phyloP scores from a whole-genome alignment of 92 coral and sea anemone species.

The Epizoanthus ramosus region DNA sequence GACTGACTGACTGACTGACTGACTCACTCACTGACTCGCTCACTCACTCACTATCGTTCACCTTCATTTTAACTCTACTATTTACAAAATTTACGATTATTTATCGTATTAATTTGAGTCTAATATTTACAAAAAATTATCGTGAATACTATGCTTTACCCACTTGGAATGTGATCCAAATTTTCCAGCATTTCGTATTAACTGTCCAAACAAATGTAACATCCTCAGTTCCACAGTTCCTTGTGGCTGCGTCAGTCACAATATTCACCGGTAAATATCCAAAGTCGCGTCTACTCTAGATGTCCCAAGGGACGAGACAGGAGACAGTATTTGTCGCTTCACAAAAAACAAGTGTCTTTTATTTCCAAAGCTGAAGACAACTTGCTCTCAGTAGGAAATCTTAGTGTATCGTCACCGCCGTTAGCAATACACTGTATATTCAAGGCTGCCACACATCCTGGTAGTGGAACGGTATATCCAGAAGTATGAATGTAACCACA shows the following conservation, averaged over 20 bases:
- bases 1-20: no score
- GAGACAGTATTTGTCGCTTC: no score
- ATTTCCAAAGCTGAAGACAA: no score
- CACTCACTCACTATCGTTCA: not conserved
- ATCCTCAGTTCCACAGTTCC: not conserved
- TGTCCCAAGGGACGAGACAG: no score
- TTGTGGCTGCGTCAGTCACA: not conserved
- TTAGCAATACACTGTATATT: not conserved
- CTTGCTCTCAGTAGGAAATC: not conserved
- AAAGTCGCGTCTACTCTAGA: not conserved
- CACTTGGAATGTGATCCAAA: not conserved
- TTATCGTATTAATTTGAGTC: not conserved
- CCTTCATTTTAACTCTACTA: not conserved
- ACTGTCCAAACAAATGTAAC: not conserved
- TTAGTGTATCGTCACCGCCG: not conserved
- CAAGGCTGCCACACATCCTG: no score
- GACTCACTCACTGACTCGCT: not conserved
- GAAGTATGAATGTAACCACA: no score
- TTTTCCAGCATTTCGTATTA: not conserved
- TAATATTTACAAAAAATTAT: slow-evolving; percentile 1
- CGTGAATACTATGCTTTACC: not conserved
- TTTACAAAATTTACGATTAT: slow-evolving; percentile 26
- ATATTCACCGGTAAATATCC: not conserved
- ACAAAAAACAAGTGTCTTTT: no score
- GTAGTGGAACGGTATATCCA: no score